These are phyloP conservation scores for Incurvaria masculella DNA, from an alignment of 2,888 invertebrate species.

Conservation along the genomic window DNA sequence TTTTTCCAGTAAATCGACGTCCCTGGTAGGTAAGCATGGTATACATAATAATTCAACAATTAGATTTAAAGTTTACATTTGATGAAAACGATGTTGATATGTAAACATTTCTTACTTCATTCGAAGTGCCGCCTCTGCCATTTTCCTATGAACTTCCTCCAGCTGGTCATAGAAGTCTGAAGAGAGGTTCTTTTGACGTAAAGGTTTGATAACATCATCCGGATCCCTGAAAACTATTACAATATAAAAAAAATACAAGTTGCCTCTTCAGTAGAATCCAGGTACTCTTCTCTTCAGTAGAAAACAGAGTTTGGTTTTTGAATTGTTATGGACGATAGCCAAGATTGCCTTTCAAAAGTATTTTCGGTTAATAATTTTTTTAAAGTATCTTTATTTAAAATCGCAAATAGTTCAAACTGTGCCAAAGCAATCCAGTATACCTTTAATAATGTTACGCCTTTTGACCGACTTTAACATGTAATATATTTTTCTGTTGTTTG, in stretches of 20 bases:
- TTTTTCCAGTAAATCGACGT: background rate
- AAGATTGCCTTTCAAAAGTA: no score
- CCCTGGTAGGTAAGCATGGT: constrained; percentile 4
- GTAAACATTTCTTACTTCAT: constrained; percentile 44
- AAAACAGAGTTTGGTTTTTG: no score
- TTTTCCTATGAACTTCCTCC: constrained; percentile 54
- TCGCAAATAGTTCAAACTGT: no score
- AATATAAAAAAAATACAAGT: background rate
- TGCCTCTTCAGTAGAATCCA: no score
- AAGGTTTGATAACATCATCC: constrained; percentile 47
- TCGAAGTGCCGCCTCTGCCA: constrained; percentile 53
- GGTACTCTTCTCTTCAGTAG: no score
- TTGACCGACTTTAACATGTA: background rate
- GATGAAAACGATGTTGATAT: no score
- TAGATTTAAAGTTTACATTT: background rate
- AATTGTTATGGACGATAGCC: no score
- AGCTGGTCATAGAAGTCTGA: constrained; percentile 53
- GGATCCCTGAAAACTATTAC: constrained; percentile 29
- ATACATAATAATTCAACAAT: background rate
- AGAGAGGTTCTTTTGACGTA: constrained; percentile 62
- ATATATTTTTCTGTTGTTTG: background rate
- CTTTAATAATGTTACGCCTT: background rate
- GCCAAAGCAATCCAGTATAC: background rate
- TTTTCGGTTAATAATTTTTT: no score
- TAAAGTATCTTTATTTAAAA: no score